phyloP scores from a whole-genome alignment of 2,888 invertebrate genomes.

The Agriopis aurantiaria region DNA sequence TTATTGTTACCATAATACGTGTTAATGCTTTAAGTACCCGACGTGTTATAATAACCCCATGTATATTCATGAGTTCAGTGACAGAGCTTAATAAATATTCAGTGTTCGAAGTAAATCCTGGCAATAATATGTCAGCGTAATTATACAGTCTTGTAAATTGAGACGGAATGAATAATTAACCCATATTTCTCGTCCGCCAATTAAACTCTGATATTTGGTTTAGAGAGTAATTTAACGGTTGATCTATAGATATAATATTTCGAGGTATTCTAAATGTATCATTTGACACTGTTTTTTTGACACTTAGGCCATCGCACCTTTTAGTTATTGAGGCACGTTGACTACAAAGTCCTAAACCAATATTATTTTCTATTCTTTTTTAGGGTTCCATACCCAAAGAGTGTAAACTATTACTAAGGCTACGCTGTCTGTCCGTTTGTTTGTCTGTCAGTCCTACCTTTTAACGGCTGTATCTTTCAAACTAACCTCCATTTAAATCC shows the following conservation, averaged over 20 bases:
- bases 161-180: conserved; percentile 54
- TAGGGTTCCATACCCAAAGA: too few species aligned
- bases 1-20: conserved; percentile 31
- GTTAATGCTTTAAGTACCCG: conserved; percentile 38
- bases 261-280: not conserved
- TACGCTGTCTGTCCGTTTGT: too few species aligned
- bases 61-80: conserved; percentile 67
- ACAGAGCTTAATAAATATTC: conserved; percentile 69
- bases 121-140: conserved; percentile 61
- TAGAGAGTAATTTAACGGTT: conserved; percentile 12
- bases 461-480: too few species aligned
- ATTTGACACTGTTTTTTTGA: too few species aligned
- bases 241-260: conserved; percentile 2
- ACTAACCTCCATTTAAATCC: not conserved
- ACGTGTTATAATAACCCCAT: conserved; percentile 48
- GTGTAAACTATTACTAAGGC: too few species aligned
- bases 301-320: too few species aligned
- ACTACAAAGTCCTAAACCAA: too few species aligned
- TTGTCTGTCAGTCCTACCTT: too few species aligned
- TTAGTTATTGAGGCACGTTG: too few species aligned
- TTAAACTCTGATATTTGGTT: conserved; percentile 42
- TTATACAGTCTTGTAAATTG: conserved; percentile 57
- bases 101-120: conserved; percentile 61
- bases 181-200: conserved; percentile 38
- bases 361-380: too few species aligned